phyloP scores from a whole-genome alignment of 2,797 vertebrate species.

The Malacoraja senta region DNA sequence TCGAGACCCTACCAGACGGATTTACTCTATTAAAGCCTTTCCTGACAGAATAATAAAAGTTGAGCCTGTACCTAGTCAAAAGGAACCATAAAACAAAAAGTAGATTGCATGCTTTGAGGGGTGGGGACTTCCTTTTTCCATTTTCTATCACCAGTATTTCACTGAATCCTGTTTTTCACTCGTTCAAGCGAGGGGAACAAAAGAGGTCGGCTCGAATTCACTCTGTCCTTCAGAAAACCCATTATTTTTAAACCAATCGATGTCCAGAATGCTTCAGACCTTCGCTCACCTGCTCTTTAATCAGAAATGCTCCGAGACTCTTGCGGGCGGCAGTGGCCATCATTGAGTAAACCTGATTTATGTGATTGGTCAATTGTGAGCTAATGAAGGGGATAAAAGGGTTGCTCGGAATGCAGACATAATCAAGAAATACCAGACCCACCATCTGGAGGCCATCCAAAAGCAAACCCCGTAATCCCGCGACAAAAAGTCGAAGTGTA shows the following conservation, averaged over 20 bases:
- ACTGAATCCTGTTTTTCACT: not conserved
- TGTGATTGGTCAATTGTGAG: constrained; percentile 52
- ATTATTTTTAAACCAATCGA: constrained; percentile 43
- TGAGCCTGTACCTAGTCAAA: not conserved
- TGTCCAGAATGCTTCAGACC: constrained; percentile 34
- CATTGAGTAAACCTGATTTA: constrained; percentile 50
- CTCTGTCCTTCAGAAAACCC: not conserved
- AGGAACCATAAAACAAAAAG: not conserved
- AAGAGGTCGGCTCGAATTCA: constrained; percentile 42
- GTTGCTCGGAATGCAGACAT: constrained; percentile 51
- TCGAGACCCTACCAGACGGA: too few species aligned
- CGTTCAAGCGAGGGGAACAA: not conserved
- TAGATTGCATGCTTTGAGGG: not conserved
- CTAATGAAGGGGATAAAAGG: constrained; percentile 53
- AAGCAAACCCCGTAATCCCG: constrained; percentile 46
- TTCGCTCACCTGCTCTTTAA: constrained; percentile 46
- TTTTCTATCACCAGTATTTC: not conserved
- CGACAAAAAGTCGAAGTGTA: constrained; percentile 44
- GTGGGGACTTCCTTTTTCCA: not conserved
- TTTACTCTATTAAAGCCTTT: not conserved
- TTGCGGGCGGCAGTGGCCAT: constrained; percentile 43
- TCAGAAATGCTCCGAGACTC: constrained; percentile 37
- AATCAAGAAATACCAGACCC: constrained; percentile 47
- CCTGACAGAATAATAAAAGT: not conserved
- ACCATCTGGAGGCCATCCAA: constrained; percentile 46